Conservation (phyloP, 2,888 invertebrate species). For the Macaria liturata region DNA sequence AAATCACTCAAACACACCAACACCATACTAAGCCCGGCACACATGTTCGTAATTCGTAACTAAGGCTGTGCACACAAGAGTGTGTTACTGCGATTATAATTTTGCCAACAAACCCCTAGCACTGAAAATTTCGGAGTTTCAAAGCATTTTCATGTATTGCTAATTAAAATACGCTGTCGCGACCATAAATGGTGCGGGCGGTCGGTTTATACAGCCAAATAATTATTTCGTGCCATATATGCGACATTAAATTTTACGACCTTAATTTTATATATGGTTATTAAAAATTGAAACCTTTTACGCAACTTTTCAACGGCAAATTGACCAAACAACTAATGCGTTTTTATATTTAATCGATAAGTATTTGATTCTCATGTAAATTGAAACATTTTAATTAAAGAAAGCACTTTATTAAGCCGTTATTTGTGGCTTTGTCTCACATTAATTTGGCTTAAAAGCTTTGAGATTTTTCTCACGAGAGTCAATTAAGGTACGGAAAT, state of each 20-base stretch:
- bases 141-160: conserved; percentile 81
- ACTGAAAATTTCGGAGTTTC: conserved; percentile 53
- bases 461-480: conserved; percentile 6
- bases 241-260: conserved; percentile 59
- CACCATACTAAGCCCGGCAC: conserved; percentile 43
- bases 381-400: conserved; percentile 9
- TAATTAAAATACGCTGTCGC: conserved; percentile 81
- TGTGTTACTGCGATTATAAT: conserved; percentile 69
- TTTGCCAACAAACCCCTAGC: conserved; percentile 52
- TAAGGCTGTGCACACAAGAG: conserved; percentile 53
- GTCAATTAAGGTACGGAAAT: conserved; percentile 4
- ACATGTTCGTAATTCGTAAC: conserved; percentile 42
- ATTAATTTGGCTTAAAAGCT: not conserved
- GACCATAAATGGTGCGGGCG: conserved; percentile 57
- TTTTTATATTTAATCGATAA: conserved; percentile 10
- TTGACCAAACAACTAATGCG: not conserved
- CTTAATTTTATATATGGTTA: conserved; percentile 37
- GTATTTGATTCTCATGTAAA: conserved; percentile 7
- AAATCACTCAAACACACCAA: conserved; percentile 10
- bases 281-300: conserved; percentile 10
- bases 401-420: conserved; percentile 1
- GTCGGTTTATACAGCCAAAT: conserved; percentile 52
- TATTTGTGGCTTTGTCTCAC: not conserved
- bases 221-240: conserved; percentile 62
- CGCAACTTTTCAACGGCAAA: conserved; percentile 5